A percentile compares a stretch with the other conserved stretches of the same genome.
Evolutionary conservation across 2,888 invertebrate species (phyloP).

Genomic region (Rhagophthalmus giganteus): DNA sequence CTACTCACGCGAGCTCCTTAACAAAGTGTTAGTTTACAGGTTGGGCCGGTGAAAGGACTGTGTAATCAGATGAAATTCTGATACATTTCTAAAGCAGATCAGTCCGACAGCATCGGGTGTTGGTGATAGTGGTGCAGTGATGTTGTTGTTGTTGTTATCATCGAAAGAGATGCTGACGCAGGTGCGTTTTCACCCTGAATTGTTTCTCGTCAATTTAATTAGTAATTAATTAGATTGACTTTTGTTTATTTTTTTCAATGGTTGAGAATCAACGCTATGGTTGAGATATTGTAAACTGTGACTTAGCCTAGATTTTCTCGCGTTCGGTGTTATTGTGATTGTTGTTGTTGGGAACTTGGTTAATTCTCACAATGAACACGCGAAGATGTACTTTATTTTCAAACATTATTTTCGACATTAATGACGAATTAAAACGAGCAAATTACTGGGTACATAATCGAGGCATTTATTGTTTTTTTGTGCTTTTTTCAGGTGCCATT

Average conservation of each 20-base stretch:
- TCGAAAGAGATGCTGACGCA: slow-evolving; percentile 43
- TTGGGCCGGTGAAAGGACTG: slow-evolving; percentile 51
- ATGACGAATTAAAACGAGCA: background rate
- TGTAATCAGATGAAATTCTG: slow-evolving; percentile 51
- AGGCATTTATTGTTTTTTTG: background rate
- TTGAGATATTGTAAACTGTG: background rate
- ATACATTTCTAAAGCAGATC: slow-evolving; percentile 53
- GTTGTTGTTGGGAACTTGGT: slow-evolving; percentile 6
- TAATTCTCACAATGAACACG: slow-evolving; percentile 6
- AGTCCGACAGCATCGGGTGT: slow-evolving; percentile 42
- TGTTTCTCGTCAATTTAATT: background rate
- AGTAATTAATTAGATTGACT: background rate
- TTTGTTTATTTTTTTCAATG: background rate
- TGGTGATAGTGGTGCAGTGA: slow-evolving; percentile 42
- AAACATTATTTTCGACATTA: slow-evolving; percentile 1
- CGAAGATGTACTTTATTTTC: slow-evolving; percentile 2
- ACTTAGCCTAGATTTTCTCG: slow-evolving; percentile 15
- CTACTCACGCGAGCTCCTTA: background rate
- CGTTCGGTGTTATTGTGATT: slow-evolving; percentile 8
- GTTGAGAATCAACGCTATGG: background rate
- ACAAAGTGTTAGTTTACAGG: slow-evolving; percentile 33
- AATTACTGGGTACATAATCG: slow-evolving; percentile 1
- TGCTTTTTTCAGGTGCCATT: slow-evolving; percentile 47
- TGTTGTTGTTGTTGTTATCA: slow-evolving; percentile 28
- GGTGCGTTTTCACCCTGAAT: slow-evolving; percentile 38